Conservation (phyloP, 2,888 invertebrate species). For the Agrotis clavis region DNA sequence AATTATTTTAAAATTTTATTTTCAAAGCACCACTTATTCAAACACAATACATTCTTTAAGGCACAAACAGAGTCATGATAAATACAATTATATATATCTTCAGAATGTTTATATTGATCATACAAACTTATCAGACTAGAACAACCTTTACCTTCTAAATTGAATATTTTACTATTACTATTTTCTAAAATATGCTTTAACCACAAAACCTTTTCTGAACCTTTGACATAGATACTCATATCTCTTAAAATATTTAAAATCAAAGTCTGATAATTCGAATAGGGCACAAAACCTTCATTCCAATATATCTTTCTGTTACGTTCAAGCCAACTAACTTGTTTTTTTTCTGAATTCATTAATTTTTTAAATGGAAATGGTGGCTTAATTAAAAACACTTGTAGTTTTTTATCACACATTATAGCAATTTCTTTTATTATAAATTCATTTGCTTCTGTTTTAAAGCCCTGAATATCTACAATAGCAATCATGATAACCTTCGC, state of each 20-base stretch:
- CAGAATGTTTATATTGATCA: background rate
- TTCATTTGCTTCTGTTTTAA: too few species aligned
- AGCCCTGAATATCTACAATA: too few species aligned
- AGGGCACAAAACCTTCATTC: background rate
- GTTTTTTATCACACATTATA: too few species aligned
- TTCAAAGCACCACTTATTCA: background rate
- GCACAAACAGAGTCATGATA: constrained; percentile 1
- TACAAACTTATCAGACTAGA: background rate
- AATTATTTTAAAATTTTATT: too few species aligned
- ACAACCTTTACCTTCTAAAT: background rate
- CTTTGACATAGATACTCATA: background rate
- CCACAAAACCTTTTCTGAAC: background rate
- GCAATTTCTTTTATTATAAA: too few species aligned
- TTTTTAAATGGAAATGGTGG: too few species aligned
- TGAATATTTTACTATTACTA: background rate
- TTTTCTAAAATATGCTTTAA: background rate
- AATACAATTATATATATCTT: background rate
- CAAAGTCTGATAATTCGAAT: background rate
- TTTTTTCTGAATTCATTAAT: too few species aligned
- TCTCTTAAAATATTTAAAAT: background rate
- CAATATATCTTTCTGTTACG: background rate
- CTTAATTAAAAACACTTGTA: too few species aligned
- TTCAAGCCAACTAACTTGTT: background rate
- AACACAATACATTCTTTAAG: background rate
- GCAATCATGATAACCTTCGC: too few species aligned